These are phyloP conservation scores for Aphelocoma coerulescens DNA, from an alignment of 2,113 vertebrate genomes.

Conservation along the genomic window DNA sequence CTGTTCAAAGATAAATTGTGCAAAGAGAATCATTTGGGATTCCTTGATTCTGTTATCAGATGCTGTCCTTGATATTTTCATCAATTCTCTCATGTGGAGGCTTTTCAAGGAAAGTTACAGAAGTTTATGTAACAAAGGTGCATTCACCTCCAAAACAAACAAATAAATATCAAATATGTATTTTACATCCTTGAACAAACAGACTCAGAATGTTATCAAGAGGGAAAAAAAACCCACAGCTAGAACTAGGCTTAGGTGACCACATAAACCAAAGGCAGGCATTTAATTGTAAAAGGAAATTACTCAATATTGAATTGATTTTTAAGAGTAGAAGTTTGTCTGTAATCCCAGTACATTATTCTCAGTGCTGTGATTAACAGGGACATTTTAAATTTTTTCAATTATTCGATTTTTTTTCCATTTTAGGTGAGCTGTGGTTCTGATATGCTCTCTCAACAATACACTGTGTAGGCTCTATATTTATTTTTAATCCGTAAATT, in stretches of 20 bases:
- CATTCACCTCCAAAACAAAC: background rate
- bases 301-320: slow-evolving; percentile 29
- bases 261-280: slow-evolving; percentile 20
- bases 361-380: background rate
- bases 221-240: background rate
- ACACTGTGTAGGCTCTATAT: background rate
- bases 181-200: background rate
- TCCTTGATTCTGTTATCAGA: background rate
- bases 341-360: background rate
- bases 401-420: background rate
- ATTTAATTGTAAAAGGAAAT: slow-evolving; percentile 51
- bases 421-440: background rate
- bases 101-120: background rate
- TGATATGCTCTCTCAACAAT: background rate
- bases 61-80: background rate
- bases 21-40: background rate
- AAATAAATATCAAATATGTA: background rate
- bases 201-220: background rate
- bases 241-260: slow-evolving; percentile 6
- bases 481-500: slow-evolving; percentile 21
- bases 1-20: background rate
- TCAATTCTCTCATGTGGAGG: background rate
- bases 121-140: background rate
- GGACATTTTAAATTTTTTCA: background rate
- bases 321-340: slow-evolving; percentile 16